Evolutionary conservation across 1,140 invertebrate genomes (phyloP), one percentile per base, ranked within the genome.

Genomic region (Hormaphis cornu): DNA sequence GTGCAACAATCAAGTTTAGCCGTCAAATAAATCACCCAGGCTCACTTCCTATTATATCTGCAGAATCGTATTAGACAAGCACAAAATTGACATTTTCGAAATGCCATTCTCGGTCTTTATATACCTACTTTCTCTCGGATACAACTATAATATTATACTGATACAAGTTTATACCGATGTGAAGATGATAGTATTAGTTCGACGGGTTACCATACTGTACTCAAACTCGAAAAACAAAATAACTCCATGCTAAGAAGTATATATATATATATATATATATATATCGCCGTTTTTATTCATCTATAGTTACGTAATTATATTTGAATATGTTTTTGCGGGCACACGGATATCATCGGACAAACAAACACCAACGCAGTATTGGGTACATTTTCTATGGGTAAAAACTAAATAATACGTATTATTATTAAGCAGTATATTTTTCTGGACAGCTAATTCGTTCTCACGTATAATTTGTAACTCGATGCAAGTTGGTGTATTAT

Each of bases 41-140:
- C n/a, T 48, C 18, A 22, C 44, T 66, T 66, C 61, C 20, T n/a
- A 48, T 50, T 33, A 33, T 48, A n/a, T n/a, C n/a, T n/a, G n/a
- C 18, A 14, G 12, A 58, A 40, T 37, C 28, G n/a, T n/a, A 22
- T 66, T 24, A 50, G 12, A 48, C 14, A 50, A 66, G 61, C 50
- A 30, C 33, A 66, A 66, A 46, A 66, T 66, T 66, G 61, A 66
- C 61, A 66, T 66, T 66, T 66, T 22, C 44, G 18, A 48, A 9
- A 33, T 50, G 28, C 7, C 44, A 48, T 50, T 50, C 18, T 35
- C 9, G 42, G 18, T n/a, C n/a, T n/a, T n/a, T n/a, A n/a, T n/a
- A n/a, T n/a, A n/a, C n/a, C n/a, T n/a, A n/a, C 54, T 58, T 58
- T 58, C 54, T 58, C 54, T 58, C 33, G 24, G 26, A 40, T 40